Evolutionary conservation across 2,113 vertebrate genomes (phyloP).

Genomic region (Leucopsar rothschildi): DNA sequence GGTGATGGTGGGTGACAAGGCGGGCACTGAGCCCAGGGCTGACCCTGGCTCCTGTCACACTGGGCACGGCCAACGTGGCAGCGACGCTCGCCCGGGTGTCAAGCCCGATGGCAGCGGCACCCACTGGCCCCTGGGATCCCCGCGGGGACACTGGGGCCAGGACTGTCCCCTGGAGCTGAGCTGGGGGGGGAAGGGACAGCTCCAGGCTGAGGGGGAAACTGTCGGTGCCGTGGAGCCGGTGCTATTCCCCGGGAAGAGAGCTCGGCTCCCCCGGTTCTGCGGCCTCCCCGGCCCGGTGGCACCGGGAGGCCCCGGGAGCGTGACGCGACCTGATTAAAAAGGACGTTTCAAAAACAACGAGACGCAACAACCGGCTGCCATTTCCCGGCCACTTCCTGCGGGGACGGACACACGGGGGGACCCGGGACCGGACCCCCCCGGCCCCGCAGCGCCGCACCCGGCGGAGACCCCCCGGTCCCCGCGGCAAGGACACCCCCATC

Average conservation of each 20-base stretch:
- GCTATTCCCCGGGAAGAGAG: neutral
- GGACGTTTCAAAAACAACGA: constrained; percentile 73
- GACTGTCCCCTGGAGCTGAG: neutral
- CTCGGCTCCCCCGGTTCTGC: neutral
- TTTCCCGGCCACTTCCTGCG: constrained; percentile 74
- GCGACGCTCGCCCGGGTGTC: neutral
- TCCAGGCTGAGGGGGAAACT: neutral
- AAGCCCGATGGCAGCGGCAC: neutral
- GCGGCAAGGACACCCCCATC: neutral
- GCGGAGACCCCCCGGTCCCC: neutral
- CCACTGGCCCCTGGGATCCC: neutral
- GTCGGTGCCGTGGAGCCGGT: no score
- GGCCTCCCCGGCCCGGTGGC: neutral
- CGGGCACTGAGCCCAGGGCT: neutral
- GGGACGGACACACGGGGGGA: constrained; percentile 39
- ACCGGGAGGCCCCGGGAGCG: constrained; percentile 50
- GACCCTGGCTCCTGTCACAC: neutral
- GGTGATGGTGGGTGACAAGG: neutral
- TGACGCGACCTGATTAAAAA: constrained; percentile 68
- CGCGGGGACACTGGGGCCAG: neutral
- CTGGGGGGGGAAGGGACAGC: neutral
- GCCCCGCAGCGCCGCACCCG: neutral
- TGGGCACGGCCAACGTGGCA: neutral
- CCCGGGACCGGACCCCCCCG: neutral
- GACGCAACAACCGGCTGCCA: constrained; percentile 68